Conservation (phyloP, 2,888 invertebrate genomes). For the Calameuta filiformis region DNA sequence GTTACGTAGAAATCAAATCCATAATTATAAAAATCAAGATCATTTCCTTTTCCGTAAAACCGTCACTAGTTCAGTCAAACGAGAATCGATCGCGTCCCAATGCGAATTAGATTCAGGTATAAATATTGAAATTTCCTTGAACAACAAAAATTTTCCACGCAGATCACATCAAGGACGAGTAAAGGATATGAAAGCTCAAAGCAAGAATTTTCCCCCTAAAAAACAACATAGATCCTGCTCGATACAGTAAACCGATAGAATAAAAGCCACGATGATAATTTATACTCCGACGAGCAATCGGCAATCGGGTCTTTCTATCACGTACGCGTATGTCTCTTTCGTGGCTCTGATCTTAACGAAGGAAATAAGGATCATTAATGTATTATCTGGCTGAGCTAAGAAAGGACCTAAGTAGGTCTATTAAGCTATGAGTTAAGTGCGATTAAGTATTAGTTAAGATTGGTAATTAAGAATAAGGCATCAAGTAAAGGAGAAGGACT, state of each 20-base stretch:
- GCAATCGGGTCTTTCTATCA: not conserved
- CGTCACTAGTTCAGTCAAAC: not conserved
- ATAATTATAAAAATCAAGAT: not conserved
- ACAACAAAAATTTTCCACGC: not conserved
- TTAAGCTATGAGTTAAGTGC: conserved; percentile 17
- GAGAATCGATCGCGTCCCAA: not conserved
- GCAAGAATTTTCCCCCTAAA: not conserved
- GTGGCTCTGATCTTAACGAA: not conserved
- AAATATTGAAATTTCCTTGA: not conserved
- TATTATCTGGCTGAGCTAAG: not conserved
- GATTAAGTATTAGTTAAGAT: conserved; percentile 24
- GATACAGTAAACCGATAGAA: not conserved
- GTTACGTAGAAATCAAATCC: not conserved
- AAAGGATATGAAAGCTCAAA: not conserved
- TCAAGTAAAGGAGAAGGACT: not conserved
- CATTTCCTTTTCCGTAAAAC: not conserved
- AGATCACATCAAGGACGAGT: not conserved
- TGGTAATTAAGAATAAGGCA: conserved; percentile 16
- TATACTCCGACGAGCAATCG: not conserved
- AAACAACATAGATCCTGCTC: not conserved
- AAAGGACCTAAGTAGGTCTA: conserved; percentile 13
- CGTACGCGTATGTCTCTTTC: not conserved
- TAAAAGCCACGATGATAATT: not conserved
- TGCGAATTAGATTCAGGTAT: not conserved
- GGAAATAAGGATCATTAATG: conserved; percentile 5